These are phyloP conservation scores for Crotalus viridis DNA, from an alignment of 2,113 vertebrate genomes.

Conservation along the genomic window DNA sequence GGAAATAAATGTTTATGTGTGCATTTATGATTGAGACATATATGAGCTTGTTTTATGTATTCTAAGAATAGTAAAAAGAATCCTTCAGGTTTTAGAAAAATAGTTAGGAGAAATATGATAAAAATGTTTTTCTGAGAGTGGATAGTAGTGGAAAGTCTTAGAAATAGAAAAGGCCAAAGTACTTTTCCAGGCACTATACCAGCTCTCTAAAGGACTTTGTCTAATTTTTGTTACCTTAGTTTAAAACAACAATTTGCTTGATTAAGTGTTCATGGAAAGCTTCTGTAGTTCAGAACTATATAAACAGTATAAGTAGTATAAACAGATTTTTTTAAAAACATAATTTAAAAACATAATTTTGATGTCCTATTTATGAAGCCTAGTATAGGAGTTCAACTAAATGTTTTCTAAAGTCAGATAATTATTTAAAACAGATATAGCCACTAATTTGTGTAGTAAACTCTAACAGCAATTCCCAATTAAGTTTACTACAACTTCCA, in stretches of 20 bases:
- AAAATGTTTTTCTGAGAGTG: not conserved
- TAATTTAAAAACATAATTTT: not conserved
- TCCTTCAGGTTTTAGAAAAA: not conserved
- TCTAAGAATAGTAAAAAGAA: not conserved
- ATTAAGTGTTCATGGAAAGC: not conserved
- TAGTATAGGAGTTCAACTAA: not conserved
- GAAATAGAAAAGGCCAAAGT: not conserved
- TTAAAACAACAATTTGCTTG: not conserved
- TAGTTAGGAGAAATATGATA: no score
- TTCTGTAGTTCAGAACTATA: not conserved
- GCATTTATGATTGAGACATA: not conserved
- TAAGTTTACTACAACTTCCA: not conserved
- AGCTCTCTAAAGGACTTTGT: not conserved
- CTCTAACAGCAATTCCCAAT: not conserved
- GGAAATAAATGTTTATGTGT: no score
- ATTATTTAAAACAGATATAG: not conserved
- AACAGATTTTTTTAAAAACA: not conserved
- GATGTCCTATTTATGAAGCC: not conserved
- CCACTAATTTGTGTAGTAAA: not conserved
- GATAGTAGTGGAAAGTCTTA: not conserved
- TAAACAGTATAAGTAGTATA: not conserved
- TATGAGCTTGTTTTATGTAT: not conserved
- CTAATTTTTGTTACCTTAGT: not conserved
- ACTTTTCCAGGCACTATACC: not conserved
- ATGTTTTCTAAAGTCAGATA: not conserved